Percentiles rank a stretch among this genome's conserved stretches.
Evolutionary conservation across 2,113 vertebrate genomes (phyloP).

Genomic region (Platysternon megacephalum): DNA sequence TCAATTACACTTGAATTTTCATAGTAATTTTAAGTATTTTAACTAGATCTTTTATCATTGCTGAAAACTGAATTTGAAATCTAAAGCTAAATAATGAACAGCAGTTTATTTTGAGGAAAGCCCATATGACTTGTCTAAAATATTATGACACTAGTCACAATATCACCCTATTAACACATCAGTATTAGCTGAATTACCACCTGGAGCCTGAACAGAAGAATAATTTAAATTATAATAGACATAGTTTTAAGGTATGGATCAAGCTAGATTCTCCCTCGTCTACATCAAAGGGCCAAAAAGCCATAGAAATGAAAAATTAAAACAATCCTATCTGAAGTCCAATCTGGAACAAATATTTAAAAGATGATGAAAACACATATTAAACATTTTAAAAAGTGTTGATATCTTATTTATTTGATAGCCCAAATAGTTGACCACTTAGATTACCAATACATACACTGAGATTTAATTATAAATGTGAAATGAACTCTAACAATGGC

Average conservation of each 20-base stretch:
- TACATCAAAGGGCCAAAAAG: not conserved
- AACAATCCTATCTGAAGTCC: not conserved
- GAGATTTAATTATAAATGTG: not conserved
- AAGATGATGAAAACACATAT: not conserved
- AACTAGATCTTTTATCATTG: not conserved
- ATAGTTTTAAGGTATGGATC: not conserved
- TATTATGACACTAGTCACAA: not conserved
- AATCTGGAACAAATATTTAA: not conserved
- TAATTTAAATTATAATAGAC: conserved; percentile 65
- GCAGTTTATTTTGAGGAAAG: not conserved
- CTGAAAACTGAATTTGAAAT: not conserved
- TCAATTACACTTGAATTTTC: not conserved
- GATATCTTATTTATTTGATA: not conserved
- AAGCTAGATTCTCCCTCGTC: not conserved
- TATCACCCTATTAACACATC: conserved; percentile 67
- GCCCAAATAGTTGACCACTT: not conserved
- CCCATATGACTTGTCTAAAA: not conserved
- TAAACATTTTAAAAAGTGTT: not conserved
- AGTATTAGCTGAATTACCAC: conserved; percentile 38
- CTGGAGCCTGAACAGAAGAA: conserved; percentile 51
- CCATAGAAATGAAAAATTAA: not conserved
- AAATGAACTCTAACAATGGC: not conserved
- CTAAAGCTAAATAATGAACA: not conserved
- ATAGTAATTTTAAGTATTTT: not conserved
- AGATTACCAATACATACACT: not conserved